Conservation (phyloP, 2,113 vertebrate species). For the Australoheros scitulus region DNA sequence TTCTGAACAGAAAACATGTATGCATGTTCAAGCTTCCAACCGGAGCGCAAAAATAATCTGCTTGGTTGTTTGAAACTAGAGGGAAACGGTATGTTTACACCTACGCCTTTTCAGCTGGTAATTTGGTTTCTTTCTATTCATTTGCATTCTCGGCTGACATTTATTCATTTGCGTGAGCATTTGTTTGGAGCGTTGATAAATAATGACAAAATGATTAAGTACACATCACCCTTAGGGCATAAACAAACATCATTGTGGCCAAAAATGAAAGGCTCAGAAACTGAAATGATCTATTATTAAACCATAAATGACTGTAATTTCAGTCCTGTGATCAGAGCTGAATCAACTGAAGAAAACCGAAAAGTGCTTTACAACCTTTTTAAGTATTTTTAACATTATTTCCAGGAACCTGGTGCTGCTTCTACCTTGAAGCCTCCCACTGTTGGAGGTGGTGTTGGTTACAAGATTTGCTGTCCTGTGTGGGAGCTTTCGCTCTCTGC, state of each 20-base stretch:
- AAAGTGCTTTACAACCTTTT: neutral
- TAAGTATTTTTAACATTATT: neutral
- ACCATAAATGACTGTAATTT: neutral
- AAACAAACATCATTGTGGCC: conserved; percentile 4
- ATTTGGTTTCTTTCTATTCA: neutral
- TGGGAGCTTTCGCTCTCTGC: conserved; percentile 34
- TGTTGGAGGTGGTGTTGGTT: conserved; percentile 33
- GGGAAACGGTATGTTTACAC: neutral
- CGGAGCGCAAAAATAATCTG: neutral
- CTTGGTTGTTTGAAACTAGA: neutral
- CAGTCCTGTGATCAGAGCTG: neutral
- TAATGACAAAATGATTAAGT: neutral
- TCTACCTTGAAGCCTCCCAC: conserved; percentile 36
- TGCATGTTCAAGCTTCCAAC: neutral
- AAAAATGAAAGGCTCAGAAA: neutral
- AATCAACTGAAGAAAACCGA: neutral
- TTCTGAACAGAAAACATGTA: neutral
- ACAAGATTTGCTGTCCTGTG: conserved; percentile 29
- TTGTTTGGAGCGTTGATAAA: neutral
- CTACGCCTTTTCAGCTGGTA: neutral
- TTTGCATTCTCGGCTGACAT: neutral
- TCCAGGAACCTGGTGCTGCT: neutral
- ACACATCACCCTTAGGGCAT: neutral
- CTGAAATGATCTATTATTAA: neutral
- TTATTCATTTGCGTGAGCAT: neutral